Base-by-base conservation (phyloP, 2,113 vertebrate species). In the Colinus virginianus region DNA sequence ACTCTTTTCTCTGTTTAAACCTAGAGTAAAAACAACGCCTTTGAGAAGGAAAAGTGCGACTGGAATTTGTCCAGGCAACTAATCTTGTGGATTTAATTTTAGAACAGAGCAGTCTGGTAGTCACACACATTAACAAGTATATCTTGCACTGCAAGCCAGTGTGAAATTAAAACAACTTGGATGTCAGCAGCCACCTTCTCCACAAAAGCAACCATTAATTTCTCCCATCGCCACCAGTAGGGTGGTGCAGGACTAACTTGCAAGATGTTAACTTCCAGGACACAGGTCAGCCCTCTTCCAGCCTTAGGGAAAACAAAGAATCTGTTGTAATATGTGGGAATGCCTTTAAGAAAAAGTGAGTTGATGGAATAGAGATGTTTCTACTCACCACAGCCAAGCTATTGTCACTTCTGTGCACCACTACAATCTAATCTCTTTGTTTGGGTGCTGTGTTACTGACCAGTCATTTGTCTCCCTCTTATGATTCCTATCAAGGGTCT, bases 1-100 rank as follows among this genome's bases (percentile, higher is more conserved):
- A 26, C 71, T 93, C 51, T 90, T 71, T 78, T 69, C 74, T 89
- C 26, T 74, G 43, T 74, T 94, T 84, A 93, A 94, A 87, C 82
- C 36, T 70, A 61, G 94, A 91, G 62, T 48, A 79, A 94, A 96
- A 88, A 26, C 2, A 94, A 80, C 1, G 4, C 46, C 55, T 92
- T 91, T 92, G 55, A 88, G 70, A 77, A 34, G 30, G 32, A 85
- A 67, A 90, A 84, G 70, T 6, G 25, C 0, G 4, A 69, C 48
- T 74, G 70, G 81, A 70, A 59, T 56, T 79, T 94, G 40, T 88
- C 66, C 90, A 80, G 53, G 43, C 17, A 56, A 43, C 19, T 46
- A 56, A 51, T 42, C 14, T 58, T 4, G 5, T 8, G 21, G 56
- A 32, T 90, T 25, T 30, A 78, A 81, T 88, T 85, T 95, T 32